A percentile compares a stretch with the other conserved stretches of the same genome.
These are phyloP conservation scores for Hycleus cichorii DNA, from an alignment of 1,140 invertebrate species.

Conservation along the genomic window DNA sequence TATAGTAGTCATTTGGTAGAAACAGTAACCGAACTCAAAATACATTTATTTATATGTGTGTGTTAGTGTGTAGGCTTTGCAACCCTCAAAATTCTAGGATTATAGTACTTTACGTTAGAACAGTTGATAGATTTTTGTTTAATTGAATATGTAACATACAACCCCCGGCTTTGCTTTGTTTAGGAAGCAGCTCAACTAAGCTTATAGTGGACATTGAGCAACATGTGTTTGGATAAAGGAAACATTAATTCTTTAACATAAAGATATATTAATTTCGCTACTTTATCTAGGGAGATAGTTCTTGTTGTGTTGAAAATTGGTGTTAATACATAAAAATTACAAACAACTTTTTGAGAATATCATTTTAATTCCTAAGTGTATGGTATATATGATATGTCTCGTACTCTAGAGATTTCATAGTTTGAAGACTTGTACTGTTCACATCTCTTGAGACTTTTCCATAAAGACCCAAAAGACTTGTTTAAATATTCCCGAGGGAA, in stretches of 20 bases:
- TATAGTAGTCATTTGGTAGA: neutral
- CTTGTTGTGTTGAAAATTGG: too few species aligned
- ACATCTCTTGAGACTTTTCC: constrained; percentile 23
- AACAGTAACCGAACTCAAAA: constrained; percentile 1
- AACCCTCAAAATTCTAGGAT: constrained; percentile 32
- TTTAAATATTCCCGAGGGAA: constrained; percentile 41
- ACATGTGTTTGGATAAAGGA: constrained; percentile 38
- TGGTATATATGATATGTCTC: constrained; percentile 2
- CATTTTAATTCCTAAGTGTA: constrained; percentile 27
- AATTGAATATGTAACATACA: constrained; percentile 48
- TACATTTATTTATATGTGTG: constrained; percentile 16
- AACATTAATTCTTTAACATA: constrained; percentile 21
- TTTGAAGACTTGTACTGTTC: constrained; percentile 7
- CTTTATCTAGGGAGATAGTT: too few species aligned
- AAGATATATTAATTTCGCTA: constrained; percentile 1
- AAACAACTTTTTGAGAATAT: constrained; percentile 1
- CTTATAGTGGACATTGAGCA: constrained; percentile 36
- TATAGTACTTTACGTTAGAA: constrained; percentile 42
- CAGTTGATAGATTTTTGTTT: constrained; percentile 51
- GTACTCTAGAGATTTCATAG: constrained; percentile 3
- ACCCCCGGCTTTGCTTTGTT: constrained; percentile 35
- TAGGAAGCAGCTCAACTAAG: constrained; percentile 33
- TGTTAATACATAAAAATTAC: too few species aligned
- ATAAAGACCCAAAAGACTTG: constrained; percentile 34
- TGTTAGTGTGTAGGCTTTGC: constrained; percentile 18